Percentiles rank a stretch among this genome's conserved stretches.
phyloP scores from a whole-genome alignment of 2,113 vertebrate species.

The Sylvilagus bachmani region DNA sequence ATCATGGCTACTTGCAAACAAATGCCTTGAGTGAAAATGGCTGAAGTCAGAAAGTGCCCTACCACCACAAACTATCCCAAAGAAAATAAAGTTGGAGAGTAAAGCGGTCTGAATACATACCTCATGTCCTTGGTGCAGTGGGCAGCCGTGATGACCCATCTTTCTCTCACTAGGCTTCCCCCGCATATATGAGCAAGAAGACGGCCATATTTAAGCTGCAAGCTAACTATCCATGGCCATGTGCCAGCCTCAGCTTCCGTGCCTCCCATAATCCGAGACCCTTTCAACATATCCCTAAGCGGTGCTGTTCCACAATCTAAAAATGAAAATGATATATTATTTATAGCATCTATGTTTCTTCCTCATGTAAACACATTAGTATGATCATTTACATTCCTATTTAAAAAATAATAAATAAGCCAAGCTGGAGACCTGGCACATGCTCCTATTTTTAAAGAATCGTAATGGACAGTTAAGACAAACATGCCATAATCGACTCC shows the following conservation, averaged over 20 bases:
- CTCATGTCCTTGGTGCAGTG: too few relatives aligned
- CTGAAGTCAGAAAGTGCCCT: too few relatives aligned
- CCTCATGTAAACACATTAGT: conserved; percentile 32
- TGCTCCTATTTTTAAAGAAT: conserved; percentile 1
- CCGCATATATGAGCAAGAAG: conserved; percentile 88
- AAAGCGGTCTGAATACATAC: too few relatives aligned
- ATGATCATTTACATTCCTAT: neutral
- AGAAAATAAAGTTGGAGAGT: too few relatives aligned
- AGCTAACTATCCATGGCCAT: conserved; percentile 94
- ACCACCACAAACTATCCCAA: too few relatives aligned
- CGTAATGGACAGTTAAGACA: neutral
- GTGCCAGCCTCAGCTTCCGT: conserved; percentile 69
- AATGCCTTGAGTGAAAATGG: too few relatives aligned
- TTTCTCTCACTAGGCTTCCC: conserved; percentile 89
- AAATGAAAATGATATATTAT: conserved; percentile 62
- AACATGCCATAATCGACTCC: neutral
- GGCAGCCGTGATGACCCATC: conserved; percentile 91
- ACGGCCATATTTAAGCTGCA: conserved; percentile 76
- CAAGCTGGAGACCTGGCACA: neutral
- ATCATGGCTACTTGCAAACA: too few relatives aligned
- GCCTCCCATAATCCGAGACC: conserved; percentile 84
- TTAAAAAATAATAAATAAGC: neutral
- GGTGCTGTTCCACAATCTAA: conserved; percentile 85
- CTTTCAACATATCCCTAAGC: neutral
- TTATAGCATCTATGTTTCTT: conserved; percentile 42